Conservation (phyloP, 1,140 invertebrate species). For the Anagrus nilaparvatae region DNA sequence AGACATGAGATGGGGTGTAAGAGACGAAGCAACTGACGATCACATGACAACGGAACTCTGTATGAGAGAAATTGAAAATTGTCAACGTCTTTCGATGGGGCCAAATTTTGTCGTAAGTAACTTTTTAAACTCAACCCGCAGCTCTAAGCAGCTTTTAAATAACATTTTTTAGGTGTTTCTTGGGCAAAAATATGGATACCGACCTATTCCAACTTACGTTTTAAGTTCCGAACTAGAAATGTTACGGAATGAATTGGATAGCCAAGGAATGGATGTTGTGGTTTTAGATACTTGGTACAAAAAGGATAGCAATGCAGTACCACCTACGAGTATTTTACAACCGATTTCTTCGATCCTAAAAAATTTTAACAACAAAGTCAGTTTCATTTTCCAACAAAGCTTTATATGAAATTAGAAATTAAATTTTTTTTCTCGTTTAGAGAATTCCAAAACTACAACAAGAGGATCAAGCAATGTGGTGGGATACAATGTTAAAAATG, state of each 20-base stretch:
- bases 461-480: conserved; percentile 94
- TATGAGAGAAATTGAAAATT: conserved; percentile 97
- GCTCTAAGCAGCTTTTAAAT: not conserved
- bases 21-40: conserved; percentile 96
- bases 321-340: conserved; percentile 84
- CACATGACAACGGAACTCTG: conserved; percentile 98
- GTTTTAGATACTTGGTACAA: conserved; percentile 92
- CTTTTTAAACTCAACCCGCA: not conserved
- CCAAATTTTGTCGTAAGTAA: conserved; percentile 84
- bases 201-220: conserved; percentile 93
- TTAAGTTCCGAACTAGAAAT: conserved; percentile 82
- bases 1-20: conserved; percentile 96
- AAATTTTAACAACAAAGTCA: conserved; percentile 96
- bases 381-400: not conserved
- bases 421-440: no score
- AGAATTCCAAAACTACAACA: conserved; percentile 88
- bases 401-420: not conserved
- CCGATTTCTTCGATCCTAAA: conserved; percentile 94
- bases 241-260: conserved; percentile 70
- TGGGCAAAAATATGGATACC: conserved; percentile 96
- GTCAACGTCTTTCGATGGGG: conserved; percentile 92
- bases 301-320: conserved; percentile 91
- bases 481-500: conserved; percentile 92
- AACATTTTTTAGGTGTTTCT: conserved; percentile 70
- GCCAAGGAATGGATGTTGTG: conserved; percentile 70